Conservation (phyloP, 2,797 vertebrate genomes). For the Cetoscarus ocellatus region DNA sequence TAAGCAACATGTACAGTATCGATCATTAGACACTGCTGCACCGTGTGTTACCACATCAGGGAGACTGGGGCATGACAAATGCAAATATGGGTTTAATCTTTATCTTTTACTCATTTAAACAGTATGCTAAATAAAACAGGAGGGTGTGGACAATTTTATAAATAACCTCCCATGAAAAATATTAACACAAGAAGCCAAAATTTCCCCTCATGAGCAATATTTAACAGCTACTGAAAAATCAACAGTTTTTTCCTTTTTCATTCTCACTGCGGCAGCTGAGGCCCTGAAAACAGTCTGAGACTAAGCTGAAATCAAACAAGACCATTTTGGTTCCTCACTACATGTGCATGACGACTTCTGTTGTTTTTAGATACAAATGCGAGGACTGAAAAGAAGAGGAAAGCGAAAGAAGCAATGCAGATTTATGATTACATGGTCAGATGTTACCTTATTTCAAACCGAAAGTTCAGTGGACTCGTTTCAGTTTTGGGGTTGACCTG, state of each 20-base stretch:
- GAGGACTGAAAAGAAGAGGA: not conserved
- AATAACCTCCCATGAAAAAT: too few relatives aligned
- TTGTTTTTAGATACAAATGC: slow-evolving; percentile 25
- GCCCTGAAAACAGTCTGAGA: slow-evolving; percentile 48
- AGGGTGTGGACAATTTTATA: too few relatives aligned
- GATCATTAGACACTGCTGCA: slow-evolving; percentile 41
- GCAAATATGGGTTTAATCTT: slow-evolving; percentile 37
- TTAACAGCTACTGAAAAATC: slow-evolving; percentile 28
- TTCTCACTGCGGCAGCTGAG: slow-evolving; percentile 32
- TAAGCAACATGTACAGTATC: slow-evolving; percentile 41
- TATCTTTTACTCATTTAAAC: too few relatives aligned
- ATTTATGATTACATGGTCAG: not conserved
- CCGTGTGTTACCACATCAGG: slow-evolving; percentile 30
- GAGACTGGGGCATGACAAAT: slow-evolving; percentile 53
- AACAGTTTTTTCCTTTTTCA: slow-evolving; percentile 14
- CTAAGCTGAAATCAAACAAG: slow-evolving; percentile 55
- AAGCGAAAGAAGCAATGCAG: slow-evolving; percentile 2
- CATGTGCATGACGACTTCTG: slow-evolving; percentile 27
- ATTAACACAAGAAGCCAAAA: not conserved
- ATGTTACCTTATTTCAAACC: too few relatives aligned
- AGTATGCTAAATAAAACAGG: too few relatives aligned
- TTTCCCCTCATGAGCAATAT: slow-evolving; percentile 19
- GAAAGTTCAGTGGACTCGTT: too few relatives aligned
- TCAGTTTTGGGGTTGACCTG: too few relatives aligned
- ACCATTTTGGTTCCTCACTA: slow-evolving; percentile 23